Base-by-base conservation (phyloP, 2,888 invertebrate genomes). In the Patella caerulea region DNA sequence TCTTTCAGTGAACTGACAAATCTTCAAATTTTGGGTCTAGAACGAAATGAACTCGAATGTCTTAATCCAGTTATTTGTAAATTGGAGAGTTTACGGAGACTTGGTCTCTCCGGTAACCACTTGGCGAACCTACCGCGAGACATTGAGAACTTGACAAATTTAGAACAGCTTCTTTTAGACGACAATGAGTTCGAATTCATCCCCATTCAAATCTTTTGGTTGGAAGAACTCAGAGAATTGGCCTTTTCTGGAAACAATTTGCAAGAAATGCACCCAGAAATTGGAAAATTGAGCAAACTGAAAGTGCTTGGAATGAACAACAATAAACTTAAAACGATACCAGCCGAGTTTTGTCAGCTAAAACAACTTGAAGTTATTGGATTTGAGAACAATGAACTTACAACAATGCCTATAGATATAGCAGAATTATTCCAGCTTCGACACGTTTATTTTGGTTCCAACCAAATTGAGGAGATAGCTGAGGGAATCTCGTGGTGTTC, bases 131-230 rank as follows among this genome's bases (percentile, higher is more conserved):
- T 91, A 70, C 90, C 91, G 19, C 82, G 87, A 17, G 88, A 88
- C 65, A 82, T 90, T 9, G 88, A 89, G 76, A 88, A 89, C 77
- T 80, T 90, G 69, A 76, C 83, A 2, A 83, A 80, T 29, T 80
- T 91, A 11, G 84, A 88, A 70, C 86, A 90, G 56, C 84, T 91
- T 9, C 78, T 86, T 11, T 78, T 90, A 29, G 89, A 88, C 74
- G 88, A 90, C 78, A 90, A 90, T 76, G 87, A 88, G 74, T 89
- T 90, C 79, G 88, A 89, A 71, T 89, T 89, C 59, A 85, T 91
- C 24, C 90, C 91, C 17, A 84, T 89, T 29, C 89, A 91, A 79
- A 81, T 90, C 5, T 89, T 86, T 80, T 86, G 86, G 85, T 78
- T 90, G 77, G 84, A 86, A 54, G 83, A 80, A 19, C 80, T 91